Conservation (phyloP, 1,140 invertebrate genomes). For the Plectrocnemia conspersa region DNA sequence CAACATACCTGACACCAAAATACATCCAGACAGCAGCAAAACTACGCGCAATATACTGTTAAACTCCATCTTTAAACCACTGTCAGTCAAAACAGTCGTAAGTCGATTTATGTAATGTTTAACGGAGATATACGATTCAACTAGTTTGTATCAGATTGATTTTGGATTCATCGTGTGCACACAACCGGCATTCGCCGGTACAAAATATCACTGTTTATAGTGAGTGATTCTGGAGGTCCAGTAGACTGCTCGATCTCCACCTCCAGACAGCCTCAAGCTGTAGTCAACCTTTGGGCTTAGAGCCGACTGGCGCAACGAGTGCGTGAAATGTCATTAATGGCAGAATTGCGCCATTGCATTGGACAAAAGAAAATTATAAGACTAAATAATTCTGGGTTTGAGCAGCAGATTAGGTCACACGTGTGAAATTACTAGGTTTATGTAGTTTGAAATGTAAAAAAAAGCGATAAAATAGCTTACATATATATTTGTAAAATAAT, state of each 20-base stretch:
- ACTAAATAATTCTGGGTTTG: too few species aligned
- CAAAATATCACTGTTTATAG: constrained; percentile 14
- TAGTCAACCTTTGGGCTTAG: background rate
- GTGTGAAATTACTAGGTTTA: too few species aligned
- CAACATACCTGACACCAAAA: constrained; percentile 6
- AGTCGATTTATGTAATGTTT: background rate
- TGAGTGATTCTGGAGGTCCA: background rate
- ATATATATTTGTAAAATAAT: too few species aligned
- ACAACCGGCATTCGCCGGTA: constrained; percentile 8
- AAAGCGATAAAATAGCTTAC: too few species aligned
- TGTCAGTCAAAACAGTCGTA: background rate
- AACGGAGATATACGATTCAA: background rate
- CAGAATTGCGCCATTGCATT: too few species aligned
- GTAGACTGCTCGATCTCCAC: background rate
- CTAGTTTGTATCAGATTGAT: background rate
- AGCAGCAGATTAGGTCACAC: too few species aligned
- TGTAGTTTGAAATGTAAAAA: too few species aligned
- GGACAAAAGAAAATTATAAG: too few species aligned
- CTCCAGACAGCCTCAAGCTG: background rate
- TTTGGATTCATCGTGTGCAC: background rate
- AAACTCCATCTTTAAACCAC: constrained; percentile 10
- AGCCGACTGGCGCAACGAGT: too few species aligned
- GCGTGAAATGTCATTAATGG: too few species aligned
- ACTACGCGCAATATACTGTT: background rate
- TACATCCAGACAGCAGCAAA: constrained; percentile 7